Evolutionary conservation across 2,888 invertebrate genomes (phyloP), one percentile per base, ranked within the genome.

Genomic region (Troides helena): DNA sequence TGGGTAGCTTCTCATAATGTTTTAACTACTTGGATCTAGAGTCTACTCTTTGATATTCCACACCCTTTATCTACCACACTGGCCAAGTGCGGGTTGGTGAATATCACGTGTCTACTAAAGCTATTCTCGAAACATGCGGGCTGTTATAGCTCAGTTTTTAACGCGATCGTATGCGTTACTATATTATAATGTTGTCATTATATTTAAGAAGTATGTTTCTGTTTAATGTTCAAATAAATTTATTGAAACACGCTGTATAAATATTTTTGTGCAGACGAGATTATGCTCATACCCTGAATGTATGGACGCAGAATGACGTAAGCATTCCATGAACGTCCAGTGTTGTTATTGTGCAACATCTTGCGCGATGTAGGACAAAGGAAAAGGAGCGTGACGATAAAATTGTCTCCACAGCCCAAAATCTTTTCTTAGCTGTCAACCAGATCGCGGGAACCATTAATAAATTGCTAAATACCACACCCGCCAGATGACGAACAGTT

Each of bases 341-440:
- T 79, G 84, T 85, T 85, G 88, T 88, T 85, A 81, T 88, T 90
- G 88, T 86, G 86, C 87, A 89, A 90, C 86, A 86, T 88, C 86
- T 89, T 86, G 88, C 87, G 84, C 83, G 82, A 78, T 76, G 74
- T 74, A 76, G 80, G 81, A 87, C 86, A 90, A 90, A 86, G 80
- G 86, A 80, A 78, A 77, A 72, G 76, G 75, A 83, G 80, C 78
- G 81, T 78, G 75, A 82, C 86, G 90, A 92, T 89, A 89, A 90
- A 87, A 90, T 84, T 88, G 88, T 88, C 86, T 82, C 83, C 81
- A 78, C 76, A 78, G 76, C 76, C 78, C 80, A 78, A 88, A 69
- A 87, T 88, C 87, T 87, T 90, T 89, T 88, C 82, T 85, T 57
- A 76, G 79, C 72, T 76, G 78, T 78, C 80, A 78, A 71, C 75